Percentiles rank a stretch among this genome's conserved stretches.
Evolutionary conservation across 2,113 vertebrate genomes (phyloP).

Genomic region (Dipodomys spectabilis): DNA sequence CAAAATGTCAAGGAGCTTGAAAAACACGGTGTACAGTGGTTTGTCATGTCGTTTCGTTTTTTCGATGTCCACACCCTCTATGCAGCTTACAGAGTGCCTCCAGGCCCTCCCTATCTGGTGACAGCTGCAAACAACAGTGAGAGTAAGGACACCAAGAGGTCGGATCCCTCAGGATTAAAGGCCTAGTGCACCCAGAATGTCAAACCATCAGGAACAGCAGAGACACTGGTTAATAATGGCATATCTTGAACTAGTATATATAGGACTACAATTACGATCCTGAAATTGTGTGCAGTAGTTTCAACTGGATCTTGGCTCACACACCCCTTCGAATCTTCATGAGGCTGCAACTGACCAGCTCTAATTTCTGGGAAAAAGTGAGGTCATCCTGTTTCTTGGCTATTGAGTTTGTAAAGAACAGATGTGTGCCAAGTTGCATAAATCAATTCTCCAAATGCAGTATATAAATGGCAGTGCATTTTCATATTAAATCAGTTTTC

Average conservation of each 20-base stretch:
- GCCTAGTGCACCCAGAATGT: background rate
- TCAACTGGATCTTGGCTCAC: background rate
- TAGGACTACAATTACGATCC: background rate
- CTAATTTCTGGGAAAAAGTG: constrained; percentile 36
- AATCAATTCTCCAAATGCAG: constrained; percentile 35
- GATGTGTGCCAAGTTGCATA: background rate
- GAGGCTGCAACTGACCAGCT: background rate
- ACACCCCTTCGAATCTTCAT: background rate
- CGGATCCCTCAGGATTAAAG: background rate
- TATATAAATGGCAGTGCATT: background rate
- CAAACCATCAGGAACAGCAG: background rate
- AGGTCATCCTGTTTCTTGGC: constrained; percentile 14
- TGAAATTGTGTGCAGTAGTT: background rate
- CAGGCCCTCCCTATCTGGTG: fast-evolving
- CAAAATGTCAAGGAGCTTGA: background rate
- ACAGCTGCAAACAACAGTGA: background rate
- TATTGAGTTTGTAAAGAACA: constrained; percentile 19
- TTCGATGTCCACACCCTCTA: background rate
- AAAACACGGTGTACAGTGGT: background rate
- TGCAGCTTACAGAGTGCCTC: background rate
- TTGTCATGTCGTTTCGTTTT: background rate
- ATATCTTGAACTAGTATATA: background rate
- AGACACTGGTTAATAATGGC: background rate
- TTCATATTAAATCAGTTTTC: background rate
- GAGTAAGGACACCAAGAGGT: background rate